Evolutionary conservation across 2,888 invertebrate genomes (phyloP), one percentile per base, ranked within the genome.

Genomic region (Heliconius erato): DNA sequence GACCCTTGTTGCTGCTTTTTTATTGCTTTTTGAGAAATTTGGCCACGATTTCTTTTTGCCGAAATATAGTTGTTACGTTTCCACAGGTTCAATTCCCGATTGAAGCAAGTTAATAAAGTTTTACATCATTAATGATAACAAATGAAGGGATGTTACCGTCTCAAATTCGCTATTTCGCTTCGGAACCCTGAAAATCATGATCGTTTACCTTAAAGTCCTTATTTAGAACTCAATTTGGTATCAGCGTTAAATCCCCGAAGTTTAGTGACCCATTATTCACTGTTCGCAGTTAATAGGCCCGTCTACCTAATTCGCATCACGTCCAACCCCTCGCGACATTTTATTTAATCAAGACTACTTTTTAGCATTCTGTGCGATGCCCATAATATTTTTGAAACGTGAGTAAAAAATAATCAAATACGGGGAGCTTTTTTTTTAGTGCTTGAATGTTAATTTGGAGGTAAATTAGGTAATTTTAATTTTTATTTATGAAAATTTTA

Each of bases 301-400:
- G 84, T 90, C 89, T 91, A 87, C 87, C 88, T 88, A 88, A 95
- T 94, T 92, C 94, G 85, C 86, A 90, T 92, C 95, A 94, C 94
- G 94, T 90, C 65, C 83, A 80, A 63, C 87, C 89, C 85, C 88
- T 89, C 87, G 91, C 92, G 93, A 93, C 95, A 91, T 92, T 95
- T 94, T 95, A 95, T 95, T 95, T 95, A 95, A 95, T 95, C 95
- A 95, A 93, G 92, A 90, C 90, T 91, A 93, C 93, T 94, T 94
- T 95, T 95, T 95, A 94, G 93, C 91, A 95, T 95, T 95, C 95
- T 88, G 83, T 86, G 90, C 92, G 91, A 88, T 87, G 87, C 59
- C 87, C 89, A 91, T 91, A 89, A 94, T 94, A 92, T 93, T 94
- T 94, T 89, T 86, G 86, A 87, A 88, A 88, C 88, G 89, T 87